Percentiles rank a stretch among this genome's conserved stretches.
Conservation (phyloP, 30 jellyfish, hydroid and myxozoan genomes). For the Aurelia sp. region DNA sequence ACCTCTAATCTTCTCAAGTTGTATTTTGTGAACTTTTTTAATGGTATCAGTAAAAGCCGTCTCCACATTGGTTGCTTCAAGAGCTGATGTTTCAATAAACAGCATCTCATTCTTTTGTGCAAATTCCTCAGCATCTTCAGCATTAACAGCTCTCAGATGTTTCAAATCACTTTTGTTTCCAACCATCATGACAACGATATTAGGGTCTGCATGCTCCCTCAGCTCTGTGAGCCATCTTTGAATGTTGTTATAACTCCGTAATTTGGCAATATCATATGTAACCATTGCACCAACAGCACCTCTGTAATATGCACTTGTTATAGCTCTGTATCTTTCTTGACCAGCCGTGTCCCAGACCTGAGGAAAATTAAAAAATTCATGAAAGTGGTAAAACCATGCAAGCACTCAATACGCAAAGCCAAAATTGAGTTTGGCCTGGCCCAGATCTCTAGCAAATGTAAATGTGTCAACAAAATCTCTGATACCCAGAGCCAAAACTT, state of each 20-base stretch:
- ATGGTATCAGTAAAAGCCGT: slow-evolving; percentile 90
- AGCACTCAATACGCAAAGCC: too few species aligned
- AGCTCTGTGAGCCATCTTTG: slow-evolving; percentile 94
- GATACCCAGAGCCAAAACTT: too few species aligned
- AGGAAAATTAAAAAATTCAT: neutral
- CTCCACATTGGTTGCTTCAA: slow-evolving; percentile 96
- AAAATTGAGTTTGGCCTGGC: too few species aligned
- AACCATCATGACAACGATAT: slow-evolving; percentile 93
- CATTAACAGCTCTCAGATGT: slow-evolving; percentile 95
- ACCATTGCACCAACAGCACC: slow-evolving; percentile 99
- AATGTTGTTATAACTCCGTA: slow-evolving; percentile 81
- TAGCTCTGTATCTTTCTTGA: slow-evolving; percentile 98
- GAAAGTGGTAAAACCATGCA: too few species aligned
- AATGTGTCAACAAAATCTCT: too few species aligned
- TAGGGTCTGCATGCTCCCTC: slow-evolving; percentile 95
- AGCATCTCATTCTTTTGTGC: slow-evolving; percentile 92
- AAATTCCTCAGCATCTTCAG: slow-evolving; percentile 96
- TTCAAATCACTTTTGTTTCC: slow-evolving; percentile 94
- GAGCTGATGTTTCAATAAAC: slow-evolving; percentile 97
- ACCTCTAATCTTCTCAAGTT: slow-evolving; percentile 77
- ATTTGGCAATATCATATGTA: slow-evolving; percentile 92
- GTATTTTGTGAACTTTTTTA: slow-evolving; percentile 90
- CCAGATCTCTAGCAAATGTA: too few species aligned
- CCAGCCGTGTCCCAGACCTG: slow-evolving; percentile 99
- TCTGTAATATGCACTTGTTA: slow-evolving; percentile 96